These are phyloP conservation scores for Dermatophagoides farinae DNA, from an alignment of 1,140 invertebrate species.

Conservation along the genomic window DNA sequence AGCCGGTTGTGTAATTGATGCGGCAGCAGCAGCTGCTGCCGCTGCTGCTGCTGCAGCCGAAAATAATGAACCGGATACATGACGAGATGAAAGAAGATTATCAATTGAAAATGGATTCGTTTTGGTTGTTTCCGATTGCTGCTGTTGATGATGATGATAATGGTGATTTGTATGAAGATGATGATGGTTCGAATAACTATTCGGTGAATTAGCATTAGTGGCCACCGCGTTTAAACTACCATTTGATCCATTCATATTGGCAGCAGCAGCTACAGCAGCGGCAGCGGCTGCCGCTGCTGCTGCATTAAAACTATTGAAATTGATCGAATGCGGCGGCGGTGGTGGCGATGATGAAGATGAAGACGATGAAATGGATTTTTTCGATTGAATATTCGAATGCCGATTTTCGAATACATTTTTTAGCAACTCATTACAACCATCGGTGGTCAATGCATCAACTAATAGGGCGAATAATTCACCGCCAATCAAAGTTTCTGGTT, in stretches of 20 bases:
- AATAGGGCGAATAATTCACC: constrained; percentile 18
- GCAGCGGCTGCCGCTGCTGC: neutral
- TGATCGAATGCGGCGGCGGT: neutral
- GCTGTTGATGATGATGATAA: neutral
- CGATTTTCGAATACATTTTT: constrained; percentile 7
- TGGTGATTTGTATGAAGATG: neutral
- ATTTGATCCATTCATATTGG: neutral
- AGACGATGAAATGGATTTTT: neutral
- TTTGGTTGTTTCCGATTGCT: neutral
- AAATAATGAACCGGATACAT: neutral
- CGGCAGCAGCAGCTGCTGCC: neutral
- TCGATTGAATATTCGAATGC: neutral
- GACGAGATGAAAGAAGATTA: constrained; percentile 8
- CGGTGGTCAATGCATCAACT: constrained; percentile 16
- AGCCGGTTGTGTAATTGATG: constrained; percentile 4
- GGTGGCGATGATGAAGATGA: neutral
- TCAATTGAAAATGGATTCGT: constrained; percentile 15
- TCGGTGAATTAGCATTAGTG: neutral
- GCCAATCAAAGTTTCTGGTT: constrained; percentile 19
- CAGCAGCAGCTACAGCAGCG: neutral
- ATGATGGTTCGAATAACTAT: neutral
- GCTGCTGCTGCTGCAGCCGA: constrained; percentile 2
- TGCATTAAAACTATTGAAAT: neutral
- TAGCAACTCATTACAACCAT: constrained; percentile 16
- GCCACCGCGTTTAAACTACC: too few relatives aligned